Conservation (phyloP, 2,113 vertebrate genomes). For the Dipodomys merriami region DNA sequence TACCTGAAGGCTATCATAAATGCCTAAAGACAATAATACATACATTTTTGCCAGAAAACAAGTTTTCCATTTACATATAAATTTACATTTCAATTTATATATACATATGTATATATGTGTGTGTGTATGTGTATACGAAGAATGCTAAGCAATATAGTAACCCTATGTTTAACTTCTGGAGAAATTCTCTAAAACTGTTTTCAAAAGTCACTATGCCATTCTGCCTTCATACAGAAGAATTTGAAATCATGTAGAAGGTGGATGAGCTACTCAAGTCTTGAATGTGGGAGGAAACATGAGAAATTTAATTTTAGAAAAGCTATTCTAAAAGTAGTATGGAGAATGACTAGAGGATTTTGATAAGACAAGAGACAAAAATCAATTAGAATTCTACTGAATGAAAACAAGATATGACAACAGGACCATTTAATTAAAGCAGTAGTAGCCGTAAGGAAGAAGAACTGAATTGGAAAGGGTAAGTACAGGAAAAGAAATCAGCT, state of each 20-base stretch:
- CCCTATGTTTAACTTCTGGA: constrained; percentile 6
- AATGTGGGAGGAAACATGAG: no score
- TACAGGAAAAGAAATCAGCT: neutral
- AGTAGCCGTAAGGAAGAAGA: neutral
- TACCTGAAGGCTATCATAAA: neutral
- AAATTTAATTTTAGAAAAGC: constrained; percentile 28
- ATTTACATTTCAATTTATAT: neutral
- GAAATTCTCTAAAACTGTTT: neutral
- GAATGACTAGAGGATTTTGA: neutral
- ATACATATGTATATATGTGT: no score
- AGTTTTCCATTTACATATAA: neutral
- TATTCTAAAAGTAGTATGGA: neutral
- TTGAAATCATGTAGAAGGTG: no score
- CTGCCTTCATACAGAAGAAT: neutral
- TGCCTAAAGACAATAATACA: neutral
- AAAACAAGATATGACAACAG: neutral
- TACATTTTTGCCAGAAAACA: neutral
- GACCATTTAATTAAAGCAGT: neutral
- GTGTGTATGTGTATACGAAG: no score
- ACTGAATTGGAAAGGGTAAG: neutral
- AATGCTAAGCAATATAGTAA: neutral
- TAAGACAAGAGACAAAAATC: neutral
- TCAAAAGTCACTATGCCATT: neutral
- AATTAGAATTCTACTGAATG: neutral
- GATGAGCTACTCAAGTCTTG: no score